phyloP scores from a whole-genome alignment of 2,888 invertebrate species.

The Leptinotarsa tumamoca region DNA sequence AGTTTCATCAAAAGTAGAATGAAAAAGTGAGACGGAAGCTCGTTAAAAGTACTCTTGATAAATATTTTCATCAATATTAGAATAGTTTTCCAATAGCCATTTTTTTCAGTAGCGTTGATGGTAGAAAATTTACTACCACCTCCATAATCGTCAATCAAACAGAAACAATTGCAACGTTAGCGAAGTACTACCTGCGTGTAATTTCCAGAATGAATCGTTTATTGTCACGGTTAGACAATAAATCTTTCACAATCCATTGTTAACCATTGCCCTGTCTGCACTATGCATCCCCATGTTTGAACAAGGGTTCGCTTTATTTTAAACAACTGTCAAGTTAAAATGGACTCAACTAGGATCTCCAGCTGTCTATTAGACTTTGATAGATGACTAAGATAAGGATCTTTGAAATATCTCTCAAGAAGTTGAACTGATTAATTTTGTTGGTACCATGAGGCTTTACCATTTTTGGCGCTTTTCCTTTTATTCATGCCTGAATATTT shows the following conservation, averaged over 20 bases:
- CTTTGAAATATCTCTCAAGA: no score
- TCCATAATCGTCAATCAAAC: neutral
- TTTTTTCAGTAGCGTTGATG: neutral
- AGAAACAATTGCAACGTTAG: neutral
- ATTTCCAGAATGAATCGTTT: constrained; percentile 5
- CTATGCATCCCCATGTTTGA: neutral
- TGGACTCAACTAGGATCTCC: constrained; percentile 1
- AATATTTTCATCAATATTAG: no score
- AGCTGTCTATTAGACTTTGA: constrained; percentile 5
- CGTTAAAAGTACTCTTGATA: no score
- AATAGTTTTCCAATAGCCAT: no score
- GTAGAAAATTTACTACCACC: neutral
- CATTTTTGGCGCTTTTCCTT: no score
- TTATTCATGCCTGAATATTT: no score
- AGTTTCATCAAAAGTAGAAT: no score
- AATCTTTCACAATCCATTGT: constrained; percentile 5
- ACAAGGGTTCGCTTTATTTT: constrained; percentile 5
- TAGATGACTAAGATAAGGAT: neutral
- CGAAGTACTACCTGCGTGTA: constrained; percentile 2
- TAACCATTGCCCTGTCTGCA: constrained; percentile 6
- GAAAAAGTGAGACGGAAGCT: no score
- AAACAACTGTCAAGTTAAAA: constrained; percentile 3
- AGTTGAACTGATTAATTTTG: no score
- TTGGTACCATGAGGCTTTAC: neutral
- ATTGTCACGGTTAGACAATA: neutral